Percentiles rank a stretch among this genome's conserved stretches.
phyloP scores from a whole-genome alignment of 2,888 invertebrate species.

The Julus scanicus region DNA sequence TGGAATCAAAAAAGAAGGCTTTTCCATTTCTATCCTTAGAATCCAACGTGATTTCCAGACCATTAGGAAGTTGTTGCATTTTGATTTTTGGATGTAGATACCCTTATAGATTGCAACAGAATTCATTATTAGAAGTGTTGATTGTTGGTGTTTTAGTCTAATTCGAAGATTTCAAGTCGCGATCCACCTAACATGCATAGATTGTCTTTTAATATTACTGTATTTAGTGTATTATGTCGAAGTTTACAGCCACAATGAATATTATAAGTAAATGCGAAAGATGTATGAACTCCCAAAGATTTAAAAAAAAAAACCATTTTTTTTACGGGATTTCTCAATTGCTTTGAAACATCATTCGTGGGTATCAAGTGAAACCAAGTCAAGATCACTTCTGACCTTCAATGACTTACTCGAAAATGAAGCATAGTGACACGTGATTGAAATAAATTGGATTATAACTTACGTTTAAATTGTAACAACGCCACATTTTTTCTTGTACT shows the following conservation, averaged over 20 bases:
- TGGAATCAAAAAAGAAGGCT: slow-evolving; percentile 41
- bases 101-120: background rate
- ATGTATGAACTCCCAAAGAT: background rate
- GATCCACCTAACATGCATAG: too few relatives aligned
- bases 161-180: too few relatives aligned
- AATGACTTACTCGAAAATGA: background rate
- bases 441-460: background rate
- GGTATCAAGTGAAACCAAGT: background rate
- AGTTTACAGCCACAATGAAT: background rate
- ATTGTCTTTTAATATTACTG: too few relatives aligned
- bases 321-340: background rate
- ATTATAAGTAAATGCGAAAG: background rate
- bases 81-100: background rate
- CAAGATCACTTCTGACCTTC: slow-evolving; percentile 5
- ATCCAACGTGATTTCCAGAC: background rate
- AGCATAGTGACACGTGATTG: background rate
- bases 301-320: background rate
- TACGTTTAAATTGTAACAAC: background rate
- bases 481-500: background rate
- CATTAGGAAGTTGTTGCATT: background rate
- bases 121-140: too few relatives aligned
- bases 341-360: background rate
- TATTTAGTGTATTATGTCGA: background rate
- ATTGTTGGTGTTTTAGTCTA: background rate
- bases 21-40: background rate